A percentile compares a stretch with the other conserved stretches of the same genome.
phyloP scores from a whole-genome alignment of 2,888 invertebrate genomes.

The Hypercompe scribonia region DNA sequence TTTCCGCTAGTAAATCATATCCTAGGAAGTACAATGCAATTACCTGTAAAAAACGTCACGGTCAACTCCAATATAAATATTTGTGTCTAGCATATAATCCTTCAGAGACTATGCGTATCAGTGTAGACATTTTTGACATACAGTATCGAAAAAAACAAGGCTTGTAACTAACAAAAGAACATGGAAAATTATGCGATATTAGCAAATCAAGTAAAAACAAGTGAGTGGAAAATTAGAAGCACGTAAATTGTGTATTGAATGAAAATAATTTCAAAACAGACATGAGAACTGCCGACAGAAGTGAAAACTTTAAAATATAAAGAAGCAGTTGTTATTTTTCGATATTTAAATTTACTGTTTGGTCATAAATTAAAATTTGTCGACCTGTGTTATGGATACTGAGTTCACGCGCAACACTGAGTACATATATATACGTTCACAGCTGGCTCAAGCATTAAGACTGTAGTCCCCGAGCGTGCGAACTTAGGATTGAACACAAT shows the following conservation, averaged over 20 bases:
- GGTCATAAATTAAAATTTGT: no score
- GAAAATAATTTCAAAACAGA: no score
- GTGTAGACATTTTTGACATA: background rate
- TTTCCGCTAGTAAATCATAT: conserved; percentile 87
- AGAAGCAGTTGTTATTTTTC: no score
- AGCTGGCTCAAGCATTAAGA: no score
- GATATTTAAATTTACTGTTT: no score
- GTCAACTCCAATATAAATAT: background rate
- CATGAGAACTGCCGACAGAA: no score
- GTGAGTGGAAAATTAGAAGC: background rate
- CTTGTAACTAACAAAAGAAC: background rate
- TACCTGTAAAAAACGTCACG: conserved; percentile 70
- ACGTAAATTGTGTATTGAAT: background rate
- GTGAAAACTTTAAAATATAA: no score
- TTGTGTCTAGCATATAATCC: background rate
- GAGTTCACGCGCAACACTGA: no score
- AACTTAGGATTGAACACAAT: no score
- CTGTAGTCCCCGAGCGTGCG: no score
- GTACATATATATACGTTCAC: no score
- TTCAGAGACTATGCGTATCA: background rate
- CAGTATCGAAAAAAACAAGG: background rate
- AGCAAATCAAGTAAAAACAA: background rate
- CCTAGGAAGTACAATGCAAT: conserved; percentile 88
- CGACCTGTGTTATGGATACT: no score
- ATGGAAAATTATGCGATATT: background rate